phyloP scores from a whole-genome alignment of 23 tunicate species.

The Trididemnum nubilum region DNA sequence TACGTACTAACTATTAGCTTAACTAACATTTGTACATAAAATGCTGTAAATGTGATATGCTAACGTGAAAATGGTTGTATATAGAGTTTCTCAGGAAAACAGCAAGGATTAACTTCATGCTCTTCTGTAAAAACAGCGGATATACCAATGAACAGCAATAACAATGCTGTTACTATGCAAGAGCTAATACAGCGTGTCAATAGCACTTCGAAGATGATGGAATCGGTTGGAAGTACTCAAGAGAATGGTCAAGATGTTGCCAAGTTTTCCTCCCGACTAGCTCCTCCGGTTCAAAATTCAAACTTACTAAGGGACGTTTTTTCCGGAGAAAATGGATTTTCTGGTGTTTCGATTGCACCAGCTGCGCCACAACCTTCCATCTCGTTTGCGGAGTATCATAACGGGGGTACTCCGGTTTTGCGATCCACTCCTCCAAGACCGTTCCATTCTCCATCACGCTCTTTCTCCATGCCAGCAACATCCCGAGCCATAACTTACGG shows the following conservation, averaged over 20 bases:
- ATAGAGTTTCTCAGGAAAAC: neutral
- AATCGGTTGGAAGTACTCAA: neutral
- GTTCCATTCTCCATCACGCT: constrained; percentile 16
- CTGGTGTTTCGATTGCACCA: neutral
- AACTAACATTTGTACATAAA: neutral
- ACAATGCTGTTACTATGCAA: constrained; percentile 28
- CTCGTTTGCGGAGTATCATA: neutral
- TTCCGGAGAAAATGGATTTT: neutral
- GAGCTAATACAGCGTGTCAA: neutral
- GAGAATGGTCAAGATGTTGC: neutral
- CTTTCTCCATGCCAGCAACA: constrained; percentile 13
- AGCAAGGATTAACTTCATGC: neutral
- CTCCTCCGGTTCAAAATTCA: neutral
- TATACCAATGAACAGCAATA: constrained; percentile 8
- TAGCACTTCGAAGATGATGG: neutral
- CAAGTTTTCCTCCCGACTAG: neutral
- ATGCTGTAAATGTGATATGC: neutral
- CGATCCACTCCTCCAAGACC: neutral
- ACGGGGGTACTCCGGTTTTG: neutral
- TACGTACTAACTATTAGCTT: neutral
- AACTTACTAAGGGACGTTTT: neutral
- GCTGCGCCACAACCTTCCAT: neutral
- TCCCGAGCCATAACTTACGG: neutral
- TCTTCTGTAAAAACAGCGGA: neutral
- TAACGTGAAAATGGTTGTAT: too few species aligned